These are phyloP conservation scores for Saguinus midas DNA, from an alignment of 2,113 vertebrate species.

Conservation along the genomic window DNA sequence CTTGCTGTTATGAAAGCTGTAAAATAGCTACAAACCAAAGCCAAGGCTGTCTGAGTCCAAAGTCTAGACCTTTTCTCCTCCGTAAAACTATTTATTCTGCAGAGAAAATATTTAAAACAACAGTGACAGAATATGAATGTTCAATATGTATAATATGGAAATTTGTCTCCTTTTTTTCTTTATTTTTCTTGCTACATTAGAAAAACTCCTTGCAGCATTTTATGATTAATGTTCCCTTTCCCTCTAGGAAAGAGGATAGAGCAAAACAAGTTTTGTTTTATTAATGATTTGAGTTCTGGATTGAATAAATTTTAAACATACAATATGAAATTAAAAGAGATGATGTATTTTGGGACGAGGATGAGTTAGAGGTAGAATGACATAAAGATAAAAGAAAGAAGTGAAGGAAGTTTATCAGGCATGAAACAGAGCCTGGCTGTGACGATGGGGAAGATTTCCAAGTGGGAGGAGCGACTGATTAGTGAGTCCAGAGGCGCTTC, in stretches of 20 bases:
- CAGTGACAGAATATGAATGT: not conserved
- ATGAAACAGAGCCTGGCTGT: not conserved
- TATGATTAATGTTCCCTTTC: slow-evolving; percentile 28
- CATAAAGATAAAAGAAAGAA: not conserved
- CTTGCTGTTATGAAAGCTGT: not conserved
- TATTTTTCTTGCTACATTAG: not conserved
- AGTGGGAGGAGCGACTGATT: not conserved
- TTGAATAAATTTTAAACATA: not conserved
- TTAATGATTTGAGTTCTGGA: not conserved
- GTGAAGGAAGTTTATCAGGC: not conserved
- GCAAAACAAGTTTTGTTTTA: slow-evolving; percentile 19
- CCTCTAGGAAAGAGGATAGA: not conserved
- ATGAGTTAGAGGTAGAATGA: not conserved
- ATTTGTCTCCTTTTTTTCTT: not conserved
- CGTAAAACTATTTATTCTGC: not conserved
- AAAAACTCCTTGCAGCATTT: not conserved
- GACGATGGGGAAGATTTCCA: not conserved
- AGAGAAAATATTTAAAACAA: slow-evolving; percentile 5
- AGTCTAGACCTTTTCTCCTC: not conserved
- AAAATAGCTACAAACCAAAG: not conserved
- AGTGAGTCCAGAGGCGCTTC: not conserved
- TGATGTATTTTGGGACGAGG: not conserved
- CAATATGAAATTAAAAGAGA: not conserved
- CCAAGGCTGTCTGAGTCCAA: not conserved
- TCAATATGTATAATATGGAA: slow-evolving; percentile 1